Evolutionary conservation across 1,140 invertebrate species (phyloP).

Genomic region (Teleopsis dalmanni): DNA sequence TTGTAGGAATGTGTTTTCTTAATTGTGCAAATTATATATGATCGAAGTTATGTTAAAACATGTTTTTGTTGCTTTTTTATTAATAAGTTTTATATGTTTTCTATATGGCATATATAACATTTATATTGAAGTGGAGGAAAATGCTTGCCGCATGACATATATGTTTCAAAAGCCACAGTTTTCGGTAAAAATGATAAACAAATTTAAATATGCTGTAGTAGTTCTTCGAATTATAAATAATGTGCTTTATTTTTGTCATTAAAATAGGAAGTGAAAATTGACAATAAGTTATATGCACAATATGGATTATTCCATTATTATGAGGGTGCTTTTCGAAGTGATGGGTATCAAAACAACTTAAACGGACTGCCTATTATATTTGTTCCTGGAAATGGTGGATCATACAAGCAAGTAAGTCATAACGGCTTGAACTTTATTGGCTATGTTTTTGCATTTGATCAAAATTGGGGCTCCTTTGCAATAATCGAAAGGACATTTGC

Average conservation of each 20-base stretch:
- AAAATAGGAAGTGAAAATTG: conserved; percentile 63
- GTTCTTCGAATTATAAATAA: neutral
- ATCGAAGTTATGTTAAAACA: conserved; percentile 1
- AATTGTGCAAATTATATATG: too few relatives aligned
- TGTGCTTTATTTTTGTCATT: conserved; percentile 40
- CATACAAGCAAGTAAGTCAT: conserved; percentile 77
- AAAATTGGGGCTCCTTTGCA: too few relatives aligned
- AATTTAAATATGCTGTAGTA: neutral
- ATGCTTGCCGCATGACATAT: conserved; percentile 13
- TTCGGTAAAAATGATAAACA: conserved; percentile 6
- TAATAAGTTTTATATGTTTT: neutral
- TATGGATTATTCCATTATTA: conserved; percentile 86
- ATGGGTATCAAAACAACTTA: conserved; percentile 63
- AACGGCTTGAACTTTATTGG: too few relatives aligned
- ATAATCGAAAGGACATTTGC: too few relatives aligned
- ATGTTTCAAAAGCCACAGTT: conserved; percentile 8
- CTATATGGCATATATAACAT: conserved; percentile 1
- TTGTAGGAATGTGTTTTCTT: too few relatives aligned
- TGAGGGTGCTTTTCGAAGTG: conserved; percentile 68
- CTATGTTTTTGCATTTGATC: too few relatives aligned
- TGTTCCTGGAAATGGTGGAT: conserved; percentile 87
- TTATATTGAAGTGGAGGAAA: conserved; percentile 10
- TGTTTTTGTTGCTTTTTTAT: conserved; percentile 7
- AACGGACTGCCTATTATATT: conserved; percentile 85
- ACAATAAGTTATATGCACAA: conserved; percentile 57